Conservation (phyloP, 2,113 vertebrate genomes). For the Lucifuga dentata region DNA sequence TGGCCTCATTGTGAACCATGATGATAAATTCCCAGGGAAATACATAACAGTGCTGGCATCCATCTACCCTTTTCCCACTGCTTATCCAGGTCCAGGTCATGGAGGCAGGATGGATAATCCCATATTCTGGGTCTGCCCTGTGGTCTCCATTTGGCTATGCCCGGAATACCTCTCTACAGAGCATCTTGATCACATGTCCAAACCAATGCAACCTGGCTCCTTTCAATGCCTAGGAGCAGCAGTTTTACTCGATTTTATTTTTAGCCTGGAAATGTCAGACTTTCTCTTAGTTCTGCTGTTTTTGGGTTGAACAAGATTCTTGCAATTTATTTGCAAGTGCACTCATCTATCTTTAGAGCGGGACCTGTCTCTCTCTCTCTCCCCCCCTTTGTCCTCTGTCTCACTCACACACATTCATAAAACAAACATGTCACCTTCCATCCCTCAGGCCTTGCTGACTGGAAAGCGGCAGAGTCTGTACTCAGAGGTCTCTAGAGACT, state of each 20-base stretch:
- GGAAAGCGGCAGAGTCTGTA: constrained; percentile 12
- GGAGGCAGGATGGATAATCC: no score
- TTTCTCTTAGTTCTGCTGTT: constrained; percentile 33
- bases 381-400: not conserved
- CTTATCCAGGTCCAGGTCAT: no score
- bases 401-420: not conserved
- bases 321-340: constrained; percentile 17
- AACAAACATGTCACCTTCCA: constrained; percentile 34
- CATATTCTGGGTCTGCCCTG: no score
- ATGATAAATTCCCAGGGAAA: not conserved
- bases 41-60: not conserved
- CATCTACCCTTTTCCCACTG: no score
- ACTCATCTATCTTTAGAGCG: not conserved
- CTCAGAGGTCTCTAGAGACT: constrained; percentile 18
- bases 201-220: no score
- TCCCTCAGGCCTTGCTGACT: constrained; percentile 19
- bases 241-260: constrained; percentile 20
- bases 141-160: no score
- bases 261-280: constrained; percentile 33
- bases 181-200: no score
- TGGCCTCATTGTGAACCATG: constrained; percentile 2
- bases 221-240: no score
- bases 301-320: not conserved
- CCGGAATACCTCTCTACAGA: no score
- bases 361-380: not conserved